phyloP scores from a whole-genome alignment of 2,888 invertebrate genomes.

The Himalopsyche kuldschensis region DNA sequence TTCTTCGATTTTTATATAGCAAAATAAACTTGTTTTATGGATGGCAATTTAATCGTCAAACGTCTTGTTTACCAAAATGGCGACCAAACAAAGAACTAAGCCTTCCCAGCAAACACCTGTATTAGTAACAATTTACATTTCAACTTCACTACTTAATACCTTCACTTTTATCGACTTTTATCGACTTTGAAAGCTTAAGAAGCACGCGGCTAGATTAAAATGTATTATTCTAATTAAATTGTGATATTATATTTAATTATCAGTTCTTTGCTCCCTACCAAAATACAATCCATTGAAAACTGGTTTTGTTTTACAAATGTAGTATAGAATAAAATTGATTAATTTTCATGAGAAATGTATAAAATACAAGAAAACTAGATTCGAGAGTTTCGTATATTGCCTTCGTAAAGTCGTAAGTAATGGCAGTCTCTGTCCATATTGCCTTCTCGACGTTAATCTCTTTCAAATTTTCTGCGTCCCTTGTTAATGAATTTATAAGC shows the following conservation, averaged over 20 bases:
- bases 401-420: slow-evolving; percentile 21
- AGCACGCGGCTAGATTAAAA: not conserved
- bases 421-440: slow-evolving; percentile 16
- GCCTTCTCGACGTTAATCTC: slow-evolving; percentile 27
- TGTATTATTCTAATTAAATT: not conserved
- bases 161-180: not conserved
- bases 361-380: not conserved
- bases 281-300: not conserved
- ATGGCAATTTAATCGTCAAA: too few relatives aligned
- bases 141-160: too few relatives aligned
- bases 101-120: too few relatives aligned
- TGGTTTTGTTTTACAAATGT: not conserved
- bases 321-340: not conserved
- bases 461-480: slow-evolving; percentile 27
- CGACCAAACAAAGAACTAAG: too few relatives aligned
- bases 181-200: not conserved
- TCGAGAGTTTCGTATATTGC: not conserved
- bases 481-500: slow-evolving; percentile 31
- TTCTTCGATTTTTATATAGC: too few relatives aligned
- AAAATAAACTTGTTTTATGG: too few relatives aligned
- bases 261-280: not conserved
- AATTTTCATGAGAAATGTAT: not conserved
- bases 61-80: too few relatives aligned
- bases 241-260: not conserved
- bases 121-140: too few relatives aligned